phyloP scores from a whole-genome alignment of 2,113 vertebrate species.

The Cebus imitator region DNA sequence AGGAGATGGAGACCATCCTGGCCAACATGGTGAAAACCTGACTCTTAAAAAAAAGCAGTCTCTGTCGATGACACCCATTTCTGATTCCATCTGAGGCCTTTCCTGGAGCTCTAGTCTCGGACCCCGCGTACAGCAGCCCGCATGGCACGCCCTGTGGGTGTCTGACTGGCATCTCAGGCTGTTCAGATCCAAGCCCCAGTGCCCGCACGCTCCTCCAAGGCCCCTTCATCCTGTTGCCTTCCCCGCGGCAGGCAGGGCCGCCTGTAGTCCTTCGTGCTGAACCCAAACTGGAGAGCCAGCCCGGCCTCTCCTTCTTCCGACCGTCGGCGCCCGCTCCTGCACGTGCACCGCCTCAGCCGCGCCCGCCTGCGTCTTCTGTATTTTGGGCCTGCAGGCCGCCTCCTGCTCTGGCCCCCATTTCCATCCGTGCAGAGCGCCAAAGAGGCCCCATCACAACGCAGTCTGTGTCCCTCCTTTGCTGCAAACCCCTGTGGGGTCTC shows the following conservation, averaged over 20 bases:
- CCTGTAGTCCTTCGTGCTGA: not conserved
- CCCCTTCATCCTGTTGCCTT: not conserved
- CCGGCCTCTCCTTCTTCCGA: not conserved
- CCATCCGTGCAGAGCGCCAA: not conserved
- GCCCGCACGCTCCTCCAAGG: not conserved
- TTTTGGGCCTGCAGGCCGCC: not conserved
- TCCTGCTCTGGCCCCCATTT: not conserved
- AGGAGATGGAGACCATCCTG: too few relatives aligned
- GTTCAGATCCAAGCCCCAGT: not conserved
- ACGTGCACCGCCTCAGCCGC: not conserved
- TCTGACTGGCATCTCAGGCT: not conserved
- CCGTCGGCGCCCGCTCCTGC: not conserved
- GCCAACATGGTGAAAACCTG: too few relatives aligned
- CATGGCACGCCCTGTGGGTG: not conserved
- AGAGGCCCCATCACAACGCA: not conserved
- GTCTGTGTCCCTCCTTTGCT: not conserved
- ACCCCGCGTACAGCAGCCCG: not conserved
- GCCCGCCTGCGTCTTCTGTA: not conserved
- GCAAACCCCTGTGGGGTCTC: not conserved
- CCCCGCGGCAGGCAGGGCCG: not conserved
- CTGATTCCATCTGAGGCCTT: not conserved
- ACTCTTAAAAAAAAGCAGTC: too few relatives aligned
- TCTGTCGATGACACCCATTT: not conserved
- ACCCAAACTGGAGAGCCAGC: not conserved
- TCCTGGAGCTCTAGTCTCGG: not conserved